phyloP scores from a whole-genome alignment of 1,140 invertebrate genomes.

The Macrostomum lignano region DNA sequence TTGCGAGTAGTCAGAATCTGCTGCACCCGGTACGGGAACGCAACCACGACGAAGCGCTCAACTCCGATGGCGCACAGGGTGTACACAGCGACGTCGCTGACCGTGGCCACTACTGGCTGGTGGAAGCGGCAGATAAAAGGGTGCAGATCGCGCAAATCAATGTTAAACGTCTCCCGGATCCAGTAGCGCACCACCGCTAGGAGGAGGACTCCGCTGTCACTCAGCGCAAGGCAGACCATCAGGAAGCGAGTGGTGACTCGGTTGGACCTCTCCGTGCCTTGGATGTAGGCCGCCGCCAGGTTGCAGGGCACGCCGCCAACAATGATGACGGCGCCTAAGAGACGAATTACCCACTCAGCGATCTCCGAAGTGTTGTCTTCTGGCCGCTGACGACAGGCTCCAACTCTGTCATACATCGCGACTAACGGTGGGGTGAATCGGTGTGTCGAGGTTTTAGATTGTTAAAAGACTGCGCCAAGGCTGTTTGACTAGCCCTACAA shows the following conservation, averaged over 20 bases:
- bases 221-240: neutral
- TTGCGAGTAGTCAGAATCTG: slow-evolving; percentile 2
- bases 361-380: no score
- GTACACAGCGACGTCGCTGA: neutral
- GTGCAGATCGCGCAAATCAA: neutral
- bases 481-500: no score
- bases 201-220: neutral
- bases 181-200: neutral
- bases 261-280: neutral
- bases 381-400: no score
- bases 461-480: no score
- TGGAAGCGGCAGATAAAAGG: neutral
- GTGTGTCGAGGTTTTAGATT: no score
- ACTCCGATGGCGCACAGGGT: neutral
- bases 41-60: slow-evolving; percentile 1
- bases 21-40: neutral
- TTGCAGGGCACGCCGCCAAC: neutral
- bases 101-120: neutral
- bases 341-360: no score
- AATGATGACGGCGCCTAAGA: neutral
- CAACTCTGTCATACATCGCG: no score
- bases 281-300: neutral
- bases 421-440: no score
- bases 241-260: slow-evolving; percentile 1
- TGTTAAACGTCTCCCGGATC: neutral